These are phyloP conservation scores for Dipodomys spectabilis DNA, from an alignment of 2,113 vertebrate species.

Conservation along the genomic window DNA sequence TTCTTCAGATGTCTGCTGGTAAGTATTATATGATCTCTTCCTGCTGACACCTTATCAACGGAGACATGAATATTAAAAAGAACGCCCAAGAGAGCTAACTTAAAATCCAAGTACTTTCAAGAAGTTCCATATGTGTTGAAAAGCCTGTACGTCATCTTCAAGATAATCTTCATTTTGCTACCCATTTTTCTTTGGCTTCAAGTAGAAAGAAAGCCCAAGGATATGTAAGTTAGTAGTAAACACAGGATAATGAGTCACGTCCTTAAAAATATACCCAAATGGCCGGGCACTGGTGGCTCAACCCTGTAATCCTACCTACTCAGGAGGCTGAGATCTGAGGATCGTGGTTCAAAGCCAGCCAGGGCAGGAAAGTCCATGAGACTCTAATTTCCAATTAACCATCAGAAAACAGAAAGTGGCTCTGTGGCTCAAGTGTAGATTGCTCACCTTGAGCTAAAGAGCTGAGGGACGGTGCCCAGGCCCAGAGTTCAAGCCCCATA, in stretches of 20 bases:
- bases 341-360: no score
- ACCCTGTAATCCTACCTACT: no score
- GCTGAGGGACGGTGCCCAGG: no score
- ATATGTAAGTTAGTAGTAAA: constrained; percentile 27
- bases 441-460: no score
- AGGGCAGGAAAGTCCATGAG: no score
- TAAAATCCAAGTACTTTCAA: constrained; percentile 69
- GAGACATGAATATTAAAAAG: constrained; percentile 86
- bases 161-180: constrained; percentile 36
- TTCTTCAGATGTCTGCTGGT: constrained; percentile 85
- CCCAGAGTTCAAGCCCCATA: no score
- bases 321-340: no score
- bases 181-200: constrained; percentile 10
- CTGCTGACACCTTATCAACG: constrained; percentile 88
- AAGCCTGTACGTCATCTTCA: constrained; percentile 26
- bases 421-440: no score
- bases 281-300: no score
- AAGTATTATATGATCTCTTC: constrained; percentile 85
- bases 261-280: neutral
- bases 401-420: no score
- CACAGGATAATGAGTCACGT: neutral
- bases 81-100: constrained; percentile 80
- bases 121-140: constrained; percentile 70
- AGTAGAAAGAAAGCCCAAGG: neutral
- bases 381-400: no score